A percentile compares a stretch with the other conserved stretches of the same genome.
phyloP scores from a whole-genome alignment of 2,797 vertebrate species.

The Benthosema pterotum region DNA sequence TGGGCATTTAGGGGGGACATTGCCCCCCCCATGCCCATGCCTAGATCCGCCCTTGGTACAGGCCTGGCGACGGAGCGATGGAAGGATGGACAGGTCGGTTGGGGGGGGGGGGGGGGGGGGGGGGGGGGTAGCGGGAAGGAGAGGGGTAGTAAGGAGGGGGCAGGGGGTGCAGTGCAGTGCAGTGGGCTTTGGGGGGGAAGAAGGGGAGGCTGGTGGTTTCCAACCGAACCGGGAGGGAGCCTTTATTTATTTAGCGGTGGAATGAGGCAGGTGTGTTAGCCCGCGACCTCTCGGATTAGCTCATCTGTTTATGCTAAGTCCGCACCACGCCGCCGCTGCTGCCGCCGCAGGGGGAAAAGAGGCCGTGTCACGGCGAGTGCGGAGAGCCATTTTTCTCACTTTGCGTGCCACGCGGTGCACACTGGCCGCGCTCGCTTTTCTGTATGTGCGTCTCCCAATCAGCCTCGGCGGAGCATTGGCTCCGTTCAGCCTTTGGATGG shows the following conservation, averaged over 20 bases:
- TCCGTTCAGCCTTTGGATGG: too few species aligned
- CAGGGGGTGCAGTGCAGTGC: slow-evolving; percentile 63
- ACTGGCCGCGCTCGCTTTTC: too few species aligned
- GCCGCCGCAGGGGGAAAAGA: too few species aligned
- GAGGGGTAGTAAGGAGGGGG: slow-evolving; percentile 69
- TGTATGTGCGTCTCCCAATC: too few species aligned
- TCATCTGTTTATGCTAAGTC: slow-evolving; percentile 89
- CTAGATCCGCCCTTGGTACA: too few species aligned
- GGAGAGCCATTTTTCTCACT: slow-evolving; percentile 71
- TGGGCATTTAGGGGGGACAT: too few species aligned
- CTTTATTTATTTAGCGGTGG: slow-evolving; percentile 87
- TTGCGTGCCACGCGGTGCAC: slow-evolving; percentile 34
- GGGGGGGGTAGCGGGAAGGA: slow-evolving; percentile 23
- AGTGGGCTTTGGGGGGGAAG: too few species aligned
- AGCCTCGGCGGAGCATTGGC: too few species aligned
- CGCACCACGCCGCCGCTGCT: slow-evolving; percentile 61
- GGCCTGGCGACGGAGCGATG: slow-evolving; percentile 71
- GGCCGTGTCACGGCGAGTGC: slow-evolving; percentile 68
- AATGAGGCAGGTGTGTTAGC: slow-evolving; percentile 87
- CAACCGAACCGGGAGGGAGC: slow-evolving; percentile 48
- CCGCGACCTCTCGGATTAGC: slow-evolving; percentile 84
- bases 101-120: slow-evolving; percentile 19
- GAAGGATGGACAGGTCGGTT: slow-evolving; percentile 53
- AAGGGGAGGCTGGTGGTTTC: too few species aligned
- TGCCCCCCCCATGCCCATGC: too few species aligned